These are phyloP conservation scores for Heliconius nattereri DNA, from an alignment of 1,140 invertebrate species.

Conservation along the genomic window DNA sequence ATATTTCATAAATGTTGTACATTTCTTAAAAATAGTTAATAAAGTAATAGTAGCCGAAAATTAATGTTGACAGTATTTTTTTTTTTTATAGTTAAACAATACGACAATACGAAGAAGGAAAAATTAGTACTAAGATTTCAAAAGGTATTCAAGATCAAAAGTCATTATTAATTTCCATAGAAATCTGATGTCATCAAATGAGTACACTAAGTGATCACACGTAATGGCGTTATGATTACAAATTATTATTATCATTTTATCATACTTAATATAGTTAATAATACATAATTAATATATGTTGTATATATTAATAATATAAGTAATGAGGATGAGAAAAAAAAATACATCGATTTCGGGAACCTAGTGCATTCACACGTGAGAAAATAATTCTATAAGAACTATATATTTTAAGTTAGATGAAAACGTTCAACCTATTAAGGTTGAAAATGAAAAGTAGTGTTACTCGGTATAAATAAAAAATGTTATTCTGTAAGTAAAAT, in stretches of 20 bases:
- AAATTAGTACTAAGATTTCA: background rate
- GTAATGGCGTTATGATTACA: background rate
- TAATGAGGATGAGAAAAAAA: no score
- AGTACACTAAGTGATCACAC: background rate
- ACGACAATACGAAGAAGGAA: background rate
- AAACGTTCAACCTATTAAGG: no score
- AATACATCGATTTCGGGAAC: no score
- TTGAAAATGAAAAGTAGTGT: no score
- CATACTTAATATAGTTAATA: background rate
- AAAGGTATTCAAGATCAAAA: background rate
- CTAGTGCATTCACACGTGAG: no score
- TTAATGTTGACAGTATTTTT: background rate
- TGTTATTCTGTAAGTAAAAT: no score
- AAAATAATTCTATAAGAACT: no score
- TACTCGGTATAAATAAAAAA: no score
- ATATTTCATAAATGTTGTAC: no score
- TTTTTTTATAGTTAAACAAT: background rate
- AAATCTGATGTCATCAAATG: constrained; percentile 6
- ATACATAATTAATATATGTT: background rate
- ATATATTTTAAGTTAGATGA: no score
- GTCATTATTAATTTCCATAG: constrained; percentile 14
- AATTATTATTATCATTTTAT: constrained; percentile 1
- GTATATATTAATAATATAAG: background rate
- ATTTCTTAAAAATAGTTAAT: no score
- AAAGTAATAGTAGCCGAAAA: no score